Conservation (phyloP, 1,140 invertebrate species). For the Drosophila nebulosa region DNA sequence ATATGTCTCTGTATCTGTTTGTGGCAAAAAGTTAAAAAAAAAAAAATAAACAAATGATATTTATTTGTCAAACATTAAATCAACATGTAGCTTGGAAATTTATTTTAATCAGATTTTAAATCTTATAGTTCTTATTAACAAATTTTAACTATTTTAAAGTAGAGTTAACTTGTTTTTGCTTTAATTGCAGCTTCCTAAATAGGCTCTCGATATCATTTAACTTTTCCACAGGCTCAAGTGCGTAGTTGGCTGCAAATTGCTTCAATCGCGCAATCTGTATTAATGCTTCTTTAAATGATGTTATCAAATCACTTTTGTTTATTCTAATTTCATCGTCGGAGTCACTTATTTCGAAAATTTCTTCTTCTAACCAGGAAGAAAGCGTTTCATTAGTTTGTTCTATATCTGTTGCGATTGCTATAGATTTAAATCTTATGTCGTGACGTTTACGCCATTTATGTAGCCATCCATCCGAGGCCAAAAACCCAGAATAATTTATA, state of each 20-base stretch:
- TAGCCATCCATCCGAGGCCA: not conserved
- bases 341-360: not conserved
- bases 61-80: too few relatives aligned
- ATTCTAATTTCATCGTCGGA: not conserved
- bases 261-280: not conserved
- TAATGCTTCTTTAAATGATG: not conserved
- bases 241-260: not conserved
- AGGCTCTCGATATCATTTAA: not conserved
- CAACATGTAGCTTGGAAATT: too few relatives aligned
- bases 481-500: not conserved
- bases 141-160: too few relatives aligned
- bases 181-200: not conserved
- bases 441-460: not conserved
- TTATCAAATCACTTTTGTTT: not conserved
- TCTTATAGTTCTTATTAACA: too few relatives aligned
- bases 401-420: not conserved
- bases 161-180: not conserved
- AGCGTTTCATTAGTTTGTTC: not conserved
- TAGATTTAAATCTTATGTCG: not conserved
- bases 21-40: too few relatives aligned
- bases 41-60: too few relatives aligned
- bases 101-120: too few relatives aligned
- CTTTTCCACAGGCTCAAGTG: not conserved
- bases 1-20: not conserved
- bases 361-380: not conserved